Percentiles rank a stretch among this genome's conserved stretches.
Evolutionary conservation across 1,140 invertebrate species (phyloP).

Genomic region (Pantala flavescens): DNA sequence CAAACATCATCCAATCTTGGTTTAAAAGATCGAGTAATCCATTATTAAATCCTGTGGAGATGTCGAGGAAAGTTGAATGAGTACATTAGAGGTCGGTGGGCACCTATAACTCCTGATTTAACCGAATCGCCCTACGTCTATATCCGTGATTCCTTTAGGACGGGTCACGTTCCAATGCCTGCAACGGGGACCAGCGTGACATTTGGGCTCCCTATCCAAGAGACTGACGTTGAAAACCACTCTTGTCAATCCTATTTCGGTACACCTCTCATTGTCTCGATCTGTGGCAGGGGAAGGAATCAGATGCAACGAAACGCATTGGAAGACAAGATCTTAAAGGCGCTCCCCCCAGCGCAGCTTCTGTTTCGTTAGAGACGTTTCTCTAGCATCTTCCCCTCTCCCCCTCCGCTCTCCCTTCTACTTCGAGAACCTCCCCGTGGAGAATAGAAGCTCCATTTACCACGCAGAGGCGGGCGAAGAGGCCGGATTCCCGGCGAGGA

Average conservation of each 20-base stretch:
- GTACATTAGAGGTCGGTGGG: too few species aligned
- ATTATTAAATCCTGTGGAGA: too few species aligned
- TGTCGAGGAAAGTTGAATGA: too few species aligned
- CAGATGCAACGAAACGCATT: neutral
- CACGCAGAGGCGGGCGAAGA: too few species aligned
- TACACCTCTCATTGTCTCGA: neutral
- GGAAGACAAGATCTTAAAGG: neutral
- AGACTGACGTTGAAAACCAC: neutral
- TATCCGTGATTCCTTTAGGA: neutral
- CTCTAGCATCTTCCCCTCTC: neutral
- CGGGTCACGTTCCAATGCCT: neutral
- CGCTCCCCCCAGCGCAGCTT: neutral
- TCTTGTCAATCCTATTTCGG: constrained; percentile 5
- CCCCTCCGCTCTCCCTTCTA: neutral
- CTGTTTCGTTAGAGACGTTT: neutral
- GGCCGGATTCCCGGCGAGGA: too few species aligned
- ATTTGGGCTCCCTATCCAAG: neutral
- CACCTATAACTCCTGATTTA: too few species aligned
- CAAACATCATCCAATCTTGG: too few species aligned
- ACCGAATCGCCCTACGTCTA: neutral
- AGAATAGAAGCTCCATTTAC: too few species aligned
- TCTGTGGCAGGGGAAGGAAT: neutral
- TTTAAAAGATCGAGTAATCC: too few species aligned
- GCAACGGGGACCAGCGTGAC: neutral
- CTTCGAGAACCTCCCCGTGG: neutral